A percentile compares a stretch with the other conserved stretches of the same genome.
phyloP scores from a whole-genome alignment of 2,113 vertebrate species.

The Orycteropus afer region DNA sequence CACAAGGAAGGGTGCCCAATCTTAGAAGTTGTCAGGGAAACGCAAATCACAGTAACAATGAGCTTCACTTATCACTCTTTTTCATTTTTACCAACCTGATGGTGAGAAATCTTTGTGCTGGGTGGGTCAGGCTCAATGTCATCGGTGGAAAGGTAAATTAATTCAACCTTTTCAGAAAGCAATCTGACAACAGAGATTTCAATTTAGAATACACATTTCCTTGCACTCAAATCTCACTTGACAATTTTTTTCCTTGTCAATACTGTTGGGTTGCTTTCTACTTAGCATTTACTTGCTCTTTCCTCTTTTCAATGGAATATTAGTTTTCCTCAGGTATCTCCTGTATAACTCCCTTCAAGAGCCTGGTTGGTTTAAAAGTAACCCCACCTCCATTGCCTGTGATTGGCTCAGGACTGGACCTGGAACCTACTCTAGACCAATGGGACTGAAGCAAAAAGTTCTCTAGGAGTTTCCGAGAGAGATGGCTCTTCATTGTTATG shows the following conservation, averaged over 20 bases:
- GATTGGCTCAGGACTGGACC: neutral
- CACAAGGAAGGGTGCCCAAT: neutral
- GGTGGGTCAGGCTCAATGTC: neutral
- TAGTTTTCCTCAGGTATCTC: neutral
- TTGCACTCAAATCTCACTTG: neutral
- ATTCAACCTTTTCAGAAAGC: neutral
- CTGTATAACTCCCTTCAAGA: neutral
- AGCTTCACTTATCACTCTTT: neutral
- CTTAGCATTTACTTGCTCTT: neutral
- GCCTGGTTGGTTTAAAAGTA: neutral
- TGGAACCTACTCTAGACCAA: neutral
- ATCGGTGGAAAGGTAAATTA: neutral
- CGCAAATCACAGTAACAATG: neutral
- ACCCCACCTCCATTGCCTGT: neutral
- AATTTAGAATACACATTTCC: neutral
- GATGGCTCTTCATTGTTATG: neutral
- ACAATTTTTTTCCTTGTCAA: neutral
- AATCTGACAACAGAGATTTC: slow-evolving; percentile 17
- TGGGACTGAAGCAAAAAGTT: neutral
- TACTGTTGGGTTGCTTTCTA: neutral
- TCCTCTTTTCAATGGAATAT: neutral
- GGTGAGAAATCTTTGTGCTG: neutral
- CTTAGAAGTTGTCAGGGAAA: neutral
- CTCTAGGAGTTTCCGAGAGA: neutral
- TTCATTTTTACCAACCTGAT: neutral